Percentiles rank a stretch among this genome's conserved stretches.
phyloP scores from a whole-genome alignment of 2,113 vertebrate genomes.

The Pseudopodoces humilis region DNA sequence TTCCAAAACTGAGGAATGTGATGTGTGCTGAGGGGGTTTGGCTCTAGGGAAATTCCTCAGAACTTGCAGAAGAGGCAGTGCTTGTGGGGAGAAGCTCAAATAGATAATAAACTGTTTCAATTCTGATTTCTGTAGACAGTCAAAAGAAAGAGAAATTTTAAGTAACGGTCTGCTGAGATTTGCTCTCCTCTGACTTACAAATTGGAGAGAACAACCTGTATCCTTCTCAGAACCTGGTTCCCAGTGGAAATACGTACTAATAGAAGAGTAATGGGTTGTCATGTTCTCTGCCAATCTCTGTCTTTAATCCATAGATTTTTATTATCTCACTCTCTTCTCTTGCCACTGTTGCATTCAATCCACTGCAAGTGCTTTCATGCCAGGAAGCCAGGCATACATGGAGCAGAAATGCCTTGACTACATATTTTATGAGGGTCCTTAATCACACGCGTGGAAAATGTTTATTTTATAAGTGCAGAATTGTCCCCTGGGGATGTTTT shows the following conservation, averaged over 20 bases:
- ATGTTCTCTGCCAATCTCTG: conserved; percentile 4
- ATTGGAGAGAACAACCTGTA: neutral
- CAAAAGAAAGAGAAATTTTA: neutral
- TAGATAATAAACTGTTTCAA: neutral
- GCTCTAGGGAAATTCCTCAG: neutral
- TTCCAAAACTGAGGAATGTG: neutral
- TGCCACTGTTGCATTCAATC: neutral
- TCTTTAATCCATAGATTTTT: neutral
- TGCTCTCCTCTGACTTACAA: neutral
- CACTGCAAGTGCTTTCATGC: neutral
- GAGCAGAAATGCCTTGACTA: neutral
- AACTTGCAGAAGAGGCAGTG: neutral
- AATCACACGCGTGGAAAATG: conserved; percentile 34
- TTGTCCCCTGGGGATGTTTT: conserved; percentile 60
- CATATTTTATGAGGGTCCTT: conserved; percentile 58
- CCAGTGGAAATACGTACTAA: neutral
- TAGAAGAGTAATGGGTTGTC: neutral
- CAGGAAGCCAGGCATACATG: neutral
- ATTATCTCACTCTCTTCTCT: neutral
- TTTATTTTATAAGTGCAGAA: conserved; percentile 58
- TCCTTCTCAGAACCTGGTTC: neutral
- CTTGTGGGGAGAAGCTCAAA: neutral
- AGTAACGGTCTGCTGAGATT: neutral
- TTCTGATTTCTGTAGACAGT: neutral
- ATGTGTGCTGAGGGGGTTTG: neutral